phyloP scores from a whole-genome alignment of 2,888 invertebrate species.

The Pammene fasciana region DNA sequence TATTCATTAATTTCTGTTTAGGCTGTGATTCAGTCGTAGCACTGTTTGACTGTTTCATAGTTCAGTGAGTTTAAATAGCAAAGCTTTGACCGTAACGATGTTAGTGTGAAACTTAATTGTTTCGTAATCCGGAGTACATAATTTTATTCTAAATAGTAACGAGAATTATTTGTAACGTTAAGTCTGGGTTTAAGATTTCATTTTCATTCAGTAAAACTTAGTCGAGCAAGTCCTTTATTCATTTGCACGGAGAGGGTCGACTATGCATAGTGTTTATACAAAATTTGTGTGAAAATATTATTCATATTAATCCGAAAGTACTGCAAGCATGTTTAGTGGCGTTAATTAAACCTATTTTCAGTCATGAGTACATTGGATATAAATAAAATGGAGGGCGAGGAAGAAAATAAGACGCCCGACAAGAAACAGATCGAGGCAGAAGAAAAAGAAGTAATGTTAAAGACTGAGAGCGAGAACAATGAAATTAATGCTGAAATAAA shows the following conservation, averaged over 20 bases:
- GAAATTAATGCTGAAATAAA: slow-evolving; percentile 77
- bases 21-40: background rate
- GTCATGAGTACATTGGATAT: slow-evolving; percentile 70
- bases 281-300: background rate
- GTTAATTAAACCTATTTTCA: slow-evolving; percentile 42
- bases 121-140: background rate
- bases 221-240: background rate
- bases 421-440: slow-evolving; percentile 87
- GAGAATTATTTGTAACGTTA: background rate
- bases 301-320: background rate
- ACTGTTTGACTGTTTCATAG: slow-evolving; percentile 21
- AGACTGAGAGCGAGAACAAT: slow-evolving; percentile 80
- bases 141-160: background rate
- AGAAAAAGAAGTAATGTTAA: slow-evolving; percentile 84
- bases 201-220: background rate
- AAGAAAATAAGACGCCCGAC: slow-evolving; percentile 81
- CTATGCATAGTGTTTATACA: background rate
- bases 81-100: slow-evolving; percentile 37
- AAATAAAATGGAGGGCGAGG: slow-evolving; percentile 70
- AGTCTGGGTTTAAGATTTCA: background rate
- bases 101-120: background rate
- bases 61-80: slow-evolving; percentile 29
- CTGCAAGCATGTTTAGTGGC: background rate
- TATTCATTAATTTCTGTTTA: background rate
- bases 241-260: background rate